Percentiles rank a stretch among this genome's conserved stretches.
phyloP scores from a whole-genome alignment of 2,888 invertebrate species.

The Operophtera brumata region DNA sequence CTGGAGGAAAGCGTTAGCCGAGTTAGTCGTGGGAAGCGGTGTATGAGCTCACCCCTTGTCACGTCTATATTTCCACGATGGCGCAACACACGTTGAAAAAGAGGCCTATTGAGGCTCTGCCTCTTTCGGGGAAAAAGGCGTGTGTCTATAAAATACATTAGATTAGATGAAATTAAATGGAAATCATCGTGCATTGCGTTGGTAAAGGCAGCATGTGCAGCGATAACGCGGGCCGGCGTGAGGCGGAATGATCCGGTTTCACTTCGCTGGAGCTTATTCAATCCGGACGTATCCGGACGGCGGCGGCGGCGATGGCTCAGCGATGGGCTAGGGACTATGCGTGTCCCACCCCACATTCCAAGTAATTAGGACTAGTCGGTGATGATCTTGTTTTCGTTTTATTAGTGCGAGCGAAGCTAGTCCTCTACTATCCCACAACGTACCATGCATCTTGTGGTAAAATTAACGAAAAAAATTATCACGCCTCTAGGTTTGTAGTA shows the following conservation, averaged over 20 bases:
- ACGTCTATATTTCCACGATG: too few relatives aligned
- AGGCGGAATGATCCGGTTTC: constrained; percentile 60
- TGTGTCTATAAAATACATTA: constrained; percentile 14
- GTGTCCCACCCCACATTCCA: constrained; percentile 63
- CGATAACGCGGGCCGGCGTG: constrained; percentile 45
- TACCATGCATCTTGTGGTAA: too few relatives aligned
- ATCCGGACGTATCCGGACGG: constrained; percentile 61
- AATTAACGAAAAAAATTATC: too few relatives aligned
- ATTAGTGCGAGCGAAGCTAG: too few relatives aligned
- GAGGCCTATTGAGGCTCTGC: too few relatives aligned
- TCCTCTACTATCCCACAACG: too few relatives aligned
- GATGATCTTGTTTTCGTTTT: constrained; percentile 36
- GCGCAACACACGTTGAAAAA: too few relatives aligned
- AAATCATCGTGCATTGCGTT: constrained; percentile 20
- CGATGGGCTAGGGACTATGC: constrained; percentile 43
- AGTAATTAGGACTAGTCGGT: constrained; percentile 57
- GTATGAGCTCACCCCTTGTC: too few relatives aligned
- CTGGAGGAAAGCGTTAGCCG: too few relatives aligned
- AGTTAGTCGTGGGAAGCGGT: too few relatives aligned
- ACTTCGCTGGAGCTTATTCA: constrained; percentile 50
- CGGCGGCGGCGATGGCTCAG: constrained; percentile 31
- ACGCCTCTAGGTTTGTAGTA: too few relatives aligned
- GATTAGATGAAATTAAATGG: constrained; percentile 24
- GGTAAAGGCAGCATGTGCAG: constrained; percentile 25
- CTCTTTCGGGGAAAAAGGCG: too few relatives aligned